A percentile compares a stretch with the other conserved stretches of the same genome.
These are phyloP conservation scores for Tachystola acroxantha DNA, from an alignment of 2,888 invertebrate genomes.

Conservation along the genomic window DNA sequence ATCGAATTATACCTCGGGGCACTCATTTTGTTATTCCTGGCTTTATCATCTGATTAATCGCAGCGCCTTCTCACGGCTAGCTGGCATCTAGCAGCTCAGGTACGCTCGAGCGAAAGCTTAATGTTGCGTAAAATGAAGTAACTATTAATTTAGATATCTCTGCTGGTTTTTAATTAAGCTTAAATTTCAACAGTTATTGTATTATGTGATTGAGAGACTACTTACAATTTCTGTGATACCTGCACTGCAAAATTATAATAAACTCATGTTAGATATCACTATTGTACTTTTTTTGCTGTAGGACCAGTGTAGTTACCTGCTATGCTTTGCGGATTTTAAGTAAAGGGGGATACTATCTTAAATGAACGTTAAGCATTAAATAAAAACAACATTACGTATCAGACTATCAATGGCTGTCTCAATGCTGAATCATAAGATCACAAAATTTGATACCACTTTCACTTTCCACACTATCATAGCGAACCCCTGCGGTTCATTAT, in stretches of 20 bases:
- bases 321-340: too few species aligned
- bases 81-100: background rate
- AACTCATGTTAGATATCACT: too few species aligned
- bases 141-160: conserved; percentile 11
- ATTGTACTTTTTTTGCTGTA: too few species aligned
- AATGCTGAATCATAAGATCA: background rate
- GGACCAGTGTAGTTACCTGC: too few species aligned
- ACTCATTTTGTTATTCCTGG: conserved; percentile 26
- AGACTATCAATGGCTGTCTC: too few species aligned
- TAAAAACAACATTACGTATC: too few species aligned
- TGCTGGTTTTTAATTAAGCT: background rate
- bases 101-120: conserved; percentile 12
- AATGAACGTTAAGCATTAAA: too few species aligned
- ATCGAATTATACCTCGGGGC: conserved; percentile 24
- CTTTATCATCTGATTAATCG: conserved; percentile 18
- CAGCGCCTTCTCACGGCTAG: conserved; percentile 25
- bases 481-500: background rate
- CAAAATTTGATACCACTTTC: background rate
- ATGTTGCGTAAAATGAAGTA: conserved; percentile 12
- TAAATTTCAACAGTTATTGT: too few species aligned
- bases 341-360: too few species aligned
- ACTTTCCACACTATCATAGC: conserved; percentile 1
- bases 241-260: too few species aligned
- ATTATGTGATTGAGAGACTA: background rate
- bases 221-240: background rate